These are phyloP conservation scores for Caenorhabditis sp. DNA, from an alignment of 2,888 invertebrate genomes.

Conservation along the genomic window DNA sequence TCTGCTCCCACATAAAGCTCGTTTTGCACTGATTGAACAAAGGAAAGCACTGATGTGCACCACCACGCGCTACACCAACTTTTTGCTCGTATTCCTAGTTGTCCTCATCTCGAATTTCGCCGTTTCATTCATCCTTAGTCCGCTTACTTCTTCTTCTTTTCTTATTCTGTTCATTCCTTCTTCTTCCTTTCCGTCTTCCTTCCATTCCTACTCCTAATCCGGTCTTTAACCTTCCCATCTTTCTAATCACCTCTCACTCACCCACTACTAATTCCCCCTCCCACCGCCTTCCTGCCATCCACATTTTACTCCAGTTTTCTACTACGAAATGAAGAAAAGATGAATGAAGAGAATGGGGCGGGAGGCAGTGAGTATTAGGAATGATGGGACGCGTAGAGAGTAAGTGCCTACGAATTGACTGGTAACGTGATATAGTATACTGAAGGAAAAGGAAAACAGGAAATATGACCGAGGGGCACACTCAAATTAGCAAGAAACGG, in stretches of 20 bases:
- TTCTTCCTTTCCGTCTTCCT: not conserved
- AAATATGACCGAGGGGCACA: conserved; percentile 10
- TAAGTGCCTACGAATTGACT: not conserved
- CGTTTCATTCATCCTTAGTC: not conserved
- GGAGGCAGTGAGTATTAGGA: conserved; percentile 6
- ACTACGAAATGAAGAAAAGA: conserved; percentile 8
- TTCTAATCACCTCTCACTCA: conserved; percentile 11
- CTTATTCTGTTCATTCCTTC: conserved; percentile 3
- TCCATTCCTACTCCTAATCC: conserved; percentile 34
- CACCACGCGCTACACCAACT: not conserved
- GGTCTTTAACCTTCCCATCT: conserved; percentile 40
- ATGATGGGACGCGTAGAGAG: not conserved
- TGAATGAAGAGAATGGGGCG: too few relatives aligned
- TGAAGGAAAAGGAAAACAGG: not conserved
- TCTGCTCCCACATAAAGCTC: too few relatives aligned
- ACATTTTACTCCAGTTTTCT: conserved; percentile 14
- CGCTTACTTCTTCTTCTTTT: conserved; percentile 10
- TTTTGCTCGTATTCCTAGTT: too few relatives aligned
- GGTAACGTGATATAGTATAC: conserved; percentile 13
- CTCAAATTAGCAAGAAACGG: not conserved
- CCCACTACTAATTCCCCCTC: conserved; percentile 14
- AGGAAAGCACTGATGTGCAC: conserved; percentile 16
- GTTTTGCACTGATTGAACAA: conserved; percentile 52
- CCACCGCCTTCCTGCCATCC: not conserved
- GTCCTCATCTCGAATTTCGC: conserved; percentile 25